phyloP scores from a whole-genome alignment of 2,113 vertebrate species.

The Nyctibius bracteatus region DNA sequence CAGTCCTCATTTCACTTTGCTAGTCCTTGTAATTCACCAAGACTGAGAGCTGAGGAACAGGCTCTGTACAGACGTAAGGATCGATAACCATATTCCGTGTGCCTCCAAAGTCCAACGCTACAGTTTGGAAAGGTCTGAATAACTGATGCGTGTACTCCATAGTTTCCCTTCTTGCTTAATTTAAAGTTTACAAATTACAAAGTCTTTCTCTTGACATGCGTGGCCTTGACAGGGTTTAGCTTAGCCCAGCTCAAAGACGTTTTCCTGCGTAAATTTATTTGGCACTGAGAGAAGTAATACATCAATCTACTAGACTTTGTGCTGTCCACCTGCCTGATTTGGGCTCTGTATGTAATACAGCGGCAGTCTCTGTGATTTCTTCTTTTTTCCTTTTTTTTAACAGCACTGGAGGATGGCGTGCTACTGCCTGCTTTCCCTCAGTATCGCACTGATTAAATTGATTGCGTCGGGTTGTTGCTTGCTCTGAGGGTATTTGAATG shows the following conservation, averaged over 20 bases:
- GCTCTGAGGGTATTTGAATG: not conserved
- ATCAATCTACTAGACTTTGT: not conserved
- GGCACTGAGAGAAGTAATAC: not conserved
- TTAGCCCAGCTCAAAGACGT: not conserved
- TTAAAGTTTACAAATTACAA: not conserved
- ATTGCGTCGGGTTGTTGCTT: not conserved
- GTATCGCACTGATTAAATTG: not conserved
- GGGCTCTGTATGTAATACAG: not conserved
- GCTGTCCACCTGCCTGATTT: not conserved
- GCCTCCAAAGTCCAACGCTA: not conserved
- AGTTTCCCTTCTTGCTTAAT: not conserved
- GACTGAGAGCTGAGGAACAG: not conserved
- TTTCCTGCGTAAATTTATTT: not conserved
- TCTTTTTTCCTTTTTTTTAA: not conserved
- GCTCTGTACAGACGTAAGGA: not conserved
- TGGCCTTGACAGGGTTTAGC: not conserved
- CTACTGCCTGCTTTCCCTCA: not conserved
- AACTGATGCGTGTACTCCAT: not conserved
- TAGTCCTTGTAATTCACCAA: not conserved
- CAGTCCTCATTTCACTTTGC: not conserved
- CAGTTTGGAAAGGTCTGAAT: not conserved
- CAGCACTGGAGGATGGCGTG: not conserved
- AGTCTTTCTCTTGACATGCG: not conserved
- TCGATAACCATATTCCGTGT: not conserved
- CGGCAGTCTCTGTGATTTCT: not conserved